phyloP scores from a whole-genome alignment of 2,888 invertebrate genomes.

The Synergus japonicus region DNA sequence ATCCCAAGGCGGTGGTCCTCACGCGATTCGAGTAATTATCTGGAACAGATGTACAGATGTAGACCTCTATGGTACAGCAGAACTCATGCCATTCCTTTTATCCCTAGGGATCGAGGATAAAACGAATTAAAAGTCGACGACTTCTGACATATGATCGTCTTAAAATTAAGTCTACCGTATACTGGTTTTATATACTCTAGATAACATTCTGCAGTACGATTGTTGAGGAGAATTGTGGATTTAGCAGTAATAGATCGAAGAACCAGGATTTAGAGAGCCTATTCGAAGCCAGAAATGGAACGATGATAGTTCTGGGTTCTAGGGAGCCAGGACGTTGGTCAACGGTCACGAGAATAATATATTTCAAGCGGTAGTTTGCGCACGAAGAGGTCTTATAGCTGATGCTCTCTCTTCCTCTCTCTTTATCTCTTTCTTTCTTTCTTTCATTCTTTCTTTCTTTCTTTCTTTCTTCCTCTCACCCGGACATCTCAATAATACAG shows the following conservation, averaged over 20 bases:
- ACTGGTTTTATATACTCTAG: too few relatives aligned
- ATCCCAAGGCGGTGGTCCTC: constrained; percentile 54
- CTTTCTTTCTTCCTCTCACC: constrained; percentile 64
- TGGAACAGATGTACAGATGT: constrained; percentile 52
- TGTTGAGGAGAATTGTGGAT: not conserved
- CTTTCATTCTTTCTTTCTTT: not conserved
- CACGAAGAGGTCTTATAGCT: constrained; percentile 48
- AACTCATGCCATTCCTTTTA: constrained; percentile 43
- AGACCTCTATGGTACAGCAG: constrained; percentile 46
- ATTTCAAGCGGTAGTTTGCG: constrained; percentile 55
- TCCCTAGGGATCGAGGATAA: constrained; percentile 41
- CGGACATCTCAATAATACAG: constrained; percentile 68
- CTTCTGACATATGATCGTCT: constrained; percentile 29
- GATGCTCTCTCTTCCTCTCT: constrained; percentile 14
- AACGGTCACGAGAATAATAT: constrained; percentile 57
- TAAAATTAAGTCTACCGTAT: too few relatives aligned
- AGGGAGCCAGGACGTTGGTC: constrained; percentile 46
- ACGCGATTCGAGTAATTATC: constrained; percentile 65
- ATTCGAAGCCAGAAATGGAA: not conserved
- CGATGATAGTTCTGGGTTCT: constrained; percentile 10
- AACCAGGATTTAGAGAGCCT: not conserved
- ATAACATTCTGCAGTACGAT: not conserved
- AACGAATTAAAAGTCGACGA: constrained; percentile 43
- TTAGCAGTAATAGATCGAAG: not conserved
- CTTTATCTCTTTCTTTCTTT: too few relatives aligned